Evolutionary conservation across 2,797 vertebrate genomes (phyloP).

Genomic region (Thaleichthys pacificus): DNA sequence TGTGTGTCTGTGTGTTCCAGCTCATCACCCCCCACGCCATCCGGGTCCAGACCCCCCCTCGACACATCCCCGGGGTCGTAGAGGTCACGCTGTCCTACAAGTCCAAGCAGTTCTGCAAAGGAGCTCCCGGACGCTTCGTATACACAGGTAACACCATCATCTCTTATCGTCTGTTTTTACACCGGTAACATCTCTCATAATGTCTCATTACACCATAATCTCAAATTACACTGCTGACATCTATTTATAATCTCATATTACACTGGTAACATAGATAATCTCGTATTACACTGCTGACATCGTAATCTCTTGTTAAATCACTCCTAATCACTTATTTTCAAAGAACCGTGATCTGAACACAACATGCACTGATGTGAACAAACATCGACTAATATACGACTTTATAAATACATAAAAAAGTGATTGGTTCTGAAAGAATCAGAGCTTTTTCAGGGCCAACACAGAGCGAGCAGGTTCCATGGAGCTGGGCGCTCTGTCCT

Average conservation of each 20-base stretch:
- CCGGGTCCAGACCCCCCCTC: slow-evolving; percentile 92
- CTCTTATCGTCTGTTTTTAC: background rate
- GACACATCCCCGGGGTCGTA: slow-evolving; percentile 94
- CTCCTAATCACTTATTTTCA: too few species aligned
- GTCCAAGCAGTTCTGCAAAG: slow-evolving; percentile 97
- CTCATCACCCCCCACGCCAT: slow-evolving; percentile 94
- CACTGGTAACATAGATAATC: too few species aligned
- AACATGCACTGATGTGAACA: too few species aligned
- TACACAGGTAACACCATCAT: slow-evolving; percentile 83
- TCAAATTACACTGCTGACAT: background rate
- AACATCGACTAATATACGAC: too few species aligned
- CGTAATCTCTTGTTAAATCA: too few species aligned
- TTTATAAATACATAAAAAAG: too few species aligned
- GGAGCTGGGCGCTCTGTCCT: background rate
- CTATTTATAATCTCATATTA: too few species aligned
- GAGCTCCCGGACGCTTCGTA: slow-evolving; percentile 89
- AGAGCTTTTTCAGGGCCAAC: too few species aligned
- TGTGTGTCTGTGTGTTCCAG: slow-evolving; percentile 61
- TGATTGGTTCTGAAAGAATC: too few species aligned
- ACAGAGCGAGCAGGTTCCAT: background rate
- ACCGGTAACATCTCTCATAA: too few species aligned
- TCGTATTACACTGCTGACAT: too few species aligned
- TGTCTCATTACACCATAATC: background rate
- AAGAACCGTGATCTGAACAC: too few species aligned
- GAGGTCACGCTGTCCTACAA: slow-evolving; percentile 97